Conservation (phyloP, 64 coral and sea anemone species). For the Montipora cactus region DNA sequence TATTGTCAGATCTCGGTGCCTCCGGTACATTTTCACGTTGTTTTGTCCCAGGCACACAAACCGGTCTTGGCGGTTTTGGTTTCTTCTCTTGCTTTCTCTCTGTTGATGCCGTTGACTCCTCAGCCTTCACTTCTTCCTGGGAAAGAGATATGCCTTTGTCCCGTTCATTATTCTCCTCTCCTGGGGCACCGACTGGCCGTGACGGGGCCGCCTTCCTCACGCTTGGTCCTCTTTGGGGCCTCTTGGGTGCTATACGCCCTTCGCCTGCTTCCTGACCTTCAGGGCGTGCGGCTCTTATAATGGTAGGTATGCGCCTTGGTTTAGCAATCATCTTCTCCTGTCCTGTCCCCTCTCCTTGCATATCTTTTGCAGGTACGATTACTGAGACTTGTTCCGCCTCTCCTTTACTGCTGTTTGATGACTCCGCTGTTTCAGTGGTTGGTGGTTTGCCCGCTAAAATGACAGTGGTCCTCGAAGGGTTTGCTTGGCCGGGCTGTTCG, state of each 20-base stretch:
- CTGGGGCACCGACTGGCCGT: background rate
- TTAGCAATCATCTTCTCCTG: constrained; percentile 11
- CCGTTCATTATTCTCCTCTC: background rate
- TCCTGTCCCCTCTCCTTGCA: background rate
- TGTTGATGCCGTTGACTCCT: background rate
- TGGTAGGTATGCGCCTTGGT: constrained; percentile 48
- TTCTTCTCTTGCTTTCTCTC: constrained; percentile 11
- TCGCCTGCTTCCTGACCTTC: background rate
- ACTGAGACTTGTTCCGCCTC: background rate
- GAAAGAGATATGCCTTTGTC: background rate
- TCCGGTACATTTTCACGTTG: constrained; percentile 9
- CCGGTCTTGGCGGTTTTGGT: constrained; percentile 41
- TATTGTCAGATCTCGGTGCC: constrained; percentile 12
- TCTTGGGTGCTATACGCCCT: constrained; percentile 31
- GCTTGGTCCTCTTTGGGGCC: constrained; percentile 62
- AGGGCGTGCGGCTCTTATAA: constrained; percentile 64
- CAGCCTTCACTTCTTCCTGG: background rate
- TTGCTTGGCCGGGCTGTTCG: background rate
- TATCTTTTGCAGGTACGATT: background rate
- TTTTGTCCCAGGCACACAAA: constrained; percentile 28
- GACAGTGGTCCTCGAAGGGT: background rate
- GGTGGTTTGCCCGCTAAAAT: no score
- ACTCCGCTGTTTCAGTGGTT: background rate
- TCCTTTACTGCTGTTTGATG: no score
- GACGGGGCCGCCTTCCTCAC: constrained; percentile 11